Percentiles rank a stretch among this genome's conserved stretches.
Conservation (phyloP, 2,797 vertebrate species). For the Antennarius maculatus region DNA sequence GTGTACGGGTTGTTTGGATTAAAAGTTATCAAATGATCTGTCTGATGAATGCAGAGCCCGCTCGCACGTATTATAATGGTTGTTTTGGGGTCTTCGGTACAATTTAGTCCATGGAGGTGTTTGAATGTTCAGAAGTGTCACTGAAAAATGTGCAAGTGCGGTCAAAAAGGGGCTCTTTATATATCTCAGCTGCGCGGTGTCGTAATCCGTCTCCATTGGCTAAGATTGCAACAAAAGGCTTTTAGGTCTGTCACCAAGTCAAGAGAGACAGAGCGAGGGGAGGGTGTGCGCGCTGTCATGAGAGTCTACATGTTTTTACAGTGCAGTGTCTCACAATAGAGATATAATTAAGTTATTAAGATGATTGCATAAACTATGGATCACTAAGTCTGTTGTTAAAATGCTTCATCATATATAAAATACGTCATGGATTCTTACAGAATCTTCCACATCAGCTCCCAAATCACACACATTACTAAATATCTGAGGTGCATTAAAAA, state of each 20-base stretch:
- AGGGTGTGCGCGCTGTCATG: constrained; percentile 74
- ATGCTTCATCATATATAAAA: constrained; percentile 25
- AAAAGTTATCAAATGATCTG: constrained; percentile 65
- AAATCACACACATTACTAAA: constrained; percentile 1
- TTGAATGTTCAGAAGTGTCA: constrained; percentile 85
- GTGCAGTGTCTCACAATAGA: constrained; percentile 52
- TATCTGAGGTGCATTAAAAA: constrained; percentile 16
- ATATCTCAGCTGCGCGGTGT: constrained; percentile 94
- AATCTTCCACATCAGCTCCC: not conserved
- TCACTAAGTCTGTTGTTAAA: constrained; percentile 22
- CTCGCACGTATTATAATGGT: constrained; percentile 62
- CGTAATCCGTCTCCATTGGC: constrained; percentile 97
- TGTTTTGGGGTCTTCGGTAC: constrained; percentile 78
- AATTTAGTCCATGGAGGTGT: constrained; percentile 80
- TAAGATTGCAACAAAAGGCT: constrained; percentile 97
- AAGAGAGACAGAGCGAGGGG: constrained; percentile 82
- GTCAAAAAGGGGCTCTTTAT: constrained; percentile 89
- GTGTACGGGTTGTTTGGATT: constrained; percentile 57
- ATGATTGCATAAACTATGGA: constrained; percentile 22
- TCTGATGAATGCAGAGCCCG: constrained; percentile 64
- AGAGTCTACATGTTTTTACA: constrained; percentile 69
- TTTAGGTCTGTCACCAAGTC: constrained; percentile 94
- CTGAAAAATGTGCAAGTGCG: constrained; percentile 88
- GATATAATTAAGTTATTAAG: constrained; percentile 53
- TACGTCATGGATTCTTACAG: not conserved